Percentiles rank a stretch among this genome's conserved stretches.
These are phyloP conservation scores for Phyllotreta cruciferae DNA, from an alignment of 2,888 invertebrate species.

Conservation along the genomic window DNA sequence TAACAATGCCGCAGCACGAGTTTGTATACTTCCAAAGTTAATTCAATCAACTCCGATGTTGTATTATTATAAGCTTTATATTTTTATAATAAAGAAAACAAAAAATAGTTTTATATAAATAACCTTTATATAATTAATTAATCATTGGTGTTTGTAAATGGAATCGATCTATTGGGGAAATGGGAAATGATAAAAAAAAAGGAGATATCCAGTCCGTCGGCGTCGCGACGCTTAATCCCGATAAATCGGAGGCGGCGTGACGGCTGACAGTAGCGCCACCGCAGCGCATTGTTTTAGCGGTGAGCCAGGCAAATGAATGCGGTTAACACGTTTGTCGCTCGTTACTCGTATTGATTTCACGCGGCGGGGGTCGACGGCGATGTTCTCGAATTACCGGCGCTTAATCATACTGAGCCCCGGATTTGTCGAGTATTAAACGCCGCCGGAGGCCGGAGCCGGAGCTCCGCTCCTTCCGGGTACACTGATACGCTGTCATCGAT, in stretches of 20 bases:
- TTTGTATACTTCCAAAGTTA: background rate
- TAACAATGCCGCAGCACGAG: background rate
- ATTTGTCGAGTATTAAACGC: conserved; percentile 46
- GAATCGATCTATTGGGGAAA: too few relatives aligned
- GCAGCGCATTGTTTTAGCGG: conserved; percentile 61
- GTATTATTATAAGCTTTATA: too few relatives aligned
- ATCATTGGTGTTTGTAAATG: too few relatives aligned
- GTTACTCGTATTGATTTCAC: conserved; percentile 60
- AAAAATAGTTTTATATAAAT: too few relatives aligned
- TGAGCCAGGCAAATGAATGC: conserved; percentile 61
- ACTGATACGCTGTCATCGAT: background rate
- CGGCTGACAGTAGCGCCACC: conserved; percentile 55
- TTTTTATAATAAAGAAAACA: too few relatives aligned
- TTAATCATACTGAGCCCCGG: conserved; percentile 58
- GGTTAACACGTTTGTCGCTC: conserved; percentile 62
- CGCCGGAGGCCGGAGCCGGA: background rate
- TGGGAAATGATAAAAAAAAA: too few relatives aligned
- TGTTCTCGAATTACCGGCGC: conserved; percentile 58
- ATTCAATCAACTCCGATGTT: background rate
- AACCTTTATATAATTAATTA: too few relatives aligned
- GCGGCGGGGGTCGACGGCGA: conserved; percentile 52
- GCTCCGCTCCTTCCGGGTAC: background rate
- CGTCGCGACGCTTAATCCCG: conserved; percentile 37
- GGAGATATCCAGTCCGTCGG: too few relatives aligned
- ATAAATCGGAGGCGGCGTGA: conserved; percentile 44